Percentiles rank a stretch among this genome's conserved stretches.
Evolutionary conservation across 2,797 vertebrate species (phyloP).

Genomic region (Nothura maculosa): DNA sequence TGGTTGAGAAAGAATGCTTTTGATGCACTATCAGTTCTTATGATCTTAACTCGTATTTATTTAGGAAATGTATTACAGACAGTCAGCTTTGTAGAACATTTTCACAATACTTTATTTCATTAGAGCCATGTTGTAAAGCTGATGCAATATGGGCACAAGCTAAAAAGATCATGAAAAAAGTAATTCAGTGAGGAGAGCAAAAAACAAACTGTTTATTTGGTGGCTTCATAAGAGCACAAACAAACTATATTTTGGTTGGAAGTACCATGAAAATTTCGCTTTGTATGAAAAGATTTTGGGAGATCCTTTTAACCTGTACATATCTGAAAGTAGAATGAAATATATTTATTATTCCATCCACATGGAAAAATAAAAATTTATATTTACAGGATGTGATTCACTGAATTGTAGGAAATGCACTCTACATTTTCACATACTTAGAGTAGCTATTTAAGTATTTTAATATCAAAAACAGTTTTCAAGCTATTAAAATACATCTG

Average conservation of each 20-base stretch:
- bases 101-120: conserved; percentile 71
- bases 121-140: conserved; percentile 54
- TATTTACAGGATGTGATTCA: conserved; percentile 18
- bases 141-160: conserved; percentile 54
- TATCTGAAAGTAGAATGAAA: neutral
- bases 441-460: neutral
- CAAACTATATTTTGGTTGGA: conserved; percentile 46
- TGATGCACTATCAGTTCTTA: conserved; percentile 55
- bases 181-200: conserved; percentile 34
- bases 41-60: conserved; percentile 72
- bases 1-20: conserved; percentile 61
- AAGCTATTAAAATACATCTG: neutral
- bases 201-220: conserved; percentile 57
- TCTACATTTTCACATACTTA: neutral
- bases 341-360: neutral
- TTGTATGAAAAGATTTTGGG: conserved; percentile 15
- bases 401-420: neutral
- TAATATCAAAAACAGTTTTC: conserved; percentile 5
- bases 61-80: conserved; percentile 56
- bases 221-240: conserved; percentile 52
- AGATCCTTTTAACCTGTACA: conserved; percentile 5
- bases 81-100: conserved; percentile 47
- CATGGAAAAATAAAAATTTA: neutral
- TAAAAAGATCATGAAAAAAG: conserved; percentile 57
- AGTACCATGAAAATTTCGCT: neutral